Percentiles rank a stretch among this genome's conserved stretches.
Conservation (phyloP, 2,888 invertebrate species). For the Lysandra bellargus region DNA sequence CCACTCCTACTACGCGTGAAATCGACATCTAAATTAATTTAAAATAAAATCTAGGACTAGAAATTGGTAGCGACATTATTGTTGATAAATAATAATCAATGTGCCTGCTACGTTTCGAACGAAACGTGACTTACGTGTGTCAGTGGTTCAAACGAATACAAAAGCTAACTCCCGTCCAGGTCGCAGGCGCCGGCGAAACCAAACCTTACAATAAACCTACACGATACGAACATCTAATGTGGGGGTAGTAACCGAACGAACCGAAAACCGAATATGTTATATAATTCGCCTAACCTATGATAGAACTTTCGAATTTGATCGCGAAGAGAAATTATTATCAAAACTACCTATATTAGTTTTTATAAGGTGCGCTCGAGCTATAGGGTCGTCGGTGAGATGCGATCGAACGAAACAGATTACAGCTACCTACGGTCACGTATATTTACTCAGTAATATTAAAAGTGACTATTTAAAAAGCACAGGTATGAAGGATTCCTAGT, state of each 20-base stretch:
- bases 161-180: slow-evolving; percentile 36
- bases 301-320: slow-evolving; percentile 78
- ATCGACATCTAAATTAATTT: slow-evolving; percentile 27
- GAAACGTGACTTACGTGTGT: neutral
- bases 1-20: neutral
- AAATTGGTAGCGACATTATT: neutral
- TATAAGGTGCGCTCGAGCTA: slow-evolving; percentile 76
- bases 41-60: slow-evolving; percentile 24
- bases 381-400: slow-evolving; percentile 67
- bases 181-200: slow-evolving; percentile 45
- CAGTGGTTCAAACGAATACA: neutral
- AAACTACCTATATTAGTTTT: slow-evolving; percentile 76
- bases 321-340: slow-evolving; percentile 79
- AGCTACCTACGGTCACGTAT: slow-evolving; percentile 72
- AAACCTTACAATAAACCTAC: slow-evolving; percentile 37
- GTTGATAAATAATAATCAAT: neutral
- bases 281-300: slow-evolving; percentile 79
- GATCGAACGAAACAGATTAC: slow-evolving; percentile 70
- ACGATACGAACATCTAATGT: slow-evolving; percentile 45
- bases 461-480: slow-evolving; percentile 59
- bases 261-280: slow-evolving; percentile 63
- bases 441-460: slow-evolving; percentile 50
- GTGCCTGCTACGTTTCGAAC: neutral
- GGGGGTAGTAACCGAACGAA: slow-evolving; percentile 56
- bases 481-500: slow-evolving; percentile 61